A percentile compares a stretch with the other conserved stretches of the same genome.
phyloP scores from a whole-genome alignment of 2,797 vertebrate species.

The Ctenochaetus hawaiiensis region DNA sequence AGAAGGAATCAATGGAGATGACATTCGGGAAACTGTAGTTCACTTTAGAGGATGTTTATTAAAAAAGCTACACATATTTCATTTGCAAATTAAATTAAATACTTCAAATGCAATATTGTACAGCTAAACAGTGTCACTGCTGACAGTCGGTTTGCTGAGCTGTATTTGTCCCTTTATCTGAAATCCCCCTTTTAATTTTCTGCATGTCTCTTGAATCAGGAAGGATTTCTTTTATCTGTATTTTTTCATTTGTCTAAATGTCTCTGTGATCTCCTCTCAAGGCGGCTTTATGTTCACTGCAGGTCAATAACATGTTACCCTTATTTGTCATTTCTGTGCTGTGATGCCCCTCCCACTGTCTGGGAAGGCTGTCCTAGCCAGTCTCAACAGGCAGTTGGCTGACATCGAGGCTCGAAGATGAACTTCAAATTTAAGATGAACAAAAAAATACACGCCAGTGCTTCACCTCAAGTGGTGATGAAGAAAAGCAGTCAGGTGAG shows the following conservation, averaged over 20 bases:
- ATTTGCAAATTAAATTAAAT: not conserved
- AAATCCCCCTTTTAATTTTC: not conserved
- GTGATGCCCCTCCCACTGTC: not conserved
- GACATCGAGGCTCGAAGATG: not conserved
- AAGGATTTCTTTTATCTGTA: not conserved
- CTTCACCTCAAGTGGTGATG: no score
- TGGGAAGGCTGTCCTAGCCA: not conserved
- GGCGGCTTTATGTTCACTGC: not conserved
- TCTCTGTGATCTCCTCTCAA: not conserved
- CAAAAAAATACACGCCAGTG: no score
- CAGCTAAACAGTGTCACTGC: not conserved
- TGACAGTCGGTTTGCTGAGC: not conserved
- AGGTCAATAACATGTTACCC: constrained; percentile 4
- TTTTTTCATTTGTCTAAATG: not conserved
- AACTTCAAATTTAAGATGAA: no score
- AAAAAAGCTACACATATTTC: not conserved
- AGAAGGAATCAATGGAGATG: not conserved
- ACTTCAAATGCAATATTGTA: no score
- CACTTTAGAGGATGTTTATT: not conserved
- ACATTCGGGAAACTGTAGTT: not conserved
- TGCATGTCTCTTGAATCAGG: not conserved
- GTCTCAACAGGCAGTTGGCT: not conserved
- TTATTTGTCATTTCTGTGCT: not conserved
- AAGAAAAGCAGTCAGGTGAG: no score
- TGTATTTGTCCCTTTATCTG: not conserved